These are phyloP conservation scores for Diarsia mendica DNA, from an alignment of 2,888 invertebrate species.

Conservation along the genomic window DNA sequence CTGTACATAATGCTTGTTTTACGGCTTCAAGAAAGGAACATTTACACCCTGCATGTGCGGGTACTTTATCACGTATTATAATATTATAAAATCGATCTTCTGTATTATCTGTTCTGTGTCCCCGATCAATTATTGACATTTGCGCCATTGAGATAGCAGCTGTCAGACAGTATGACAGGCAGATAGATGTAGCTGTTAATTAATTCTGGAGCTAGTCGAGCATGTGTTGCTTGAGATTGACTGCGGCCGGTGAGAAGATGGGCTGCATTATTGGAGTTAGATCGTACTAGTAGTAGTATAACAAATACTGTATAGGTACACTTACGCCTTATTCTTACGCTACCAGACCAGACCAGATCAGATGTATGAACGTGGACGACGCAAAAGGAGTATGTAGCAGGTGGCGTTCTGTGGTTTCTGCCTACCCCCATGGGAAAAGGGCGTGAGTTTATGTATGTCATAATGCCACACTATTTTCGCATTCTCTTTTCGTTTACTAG, in stretches of 20 bases:
- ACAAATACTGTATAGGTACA: neutral
- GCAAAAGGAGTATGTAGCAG: no score
- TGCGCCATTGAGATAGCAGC: slow-evolving; percentile 57
- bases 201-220: slow-evolving; percentile 51
- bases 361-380: no score
- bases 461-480: neutral
- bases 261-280: slow-evolving; percentile 22
- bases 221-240: slow-evolving; percentile 52
- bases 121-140: slow-evolving; percentile 64
- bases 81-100: slow-evolving; percentile 6
- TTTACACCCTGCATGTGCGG: neutral
- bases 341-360: no score
- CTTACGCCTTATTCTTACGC: neutral
- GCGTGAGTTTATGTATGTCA: no score
- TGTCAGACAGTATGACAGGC: slow-evolving; percentile 57
- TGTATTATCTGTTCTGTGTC: neutral
- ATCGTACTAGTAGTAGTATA: neutral
- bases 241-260: slow-evolving; percentile 31
- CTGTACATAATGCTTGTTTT: no score
- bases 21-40: no score
- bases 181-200: slow-evolving; percentile 68
- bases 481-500: neutral
- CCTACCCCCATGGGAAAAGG: no score
- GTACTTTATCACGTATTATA: neutral
- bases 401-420: no score